Evolutionary conservation across 2,888 invertebrate species (phyloP), one percentile per base, ranked within the genome.

Genomic region (Lasioglossum morio): DNA sequence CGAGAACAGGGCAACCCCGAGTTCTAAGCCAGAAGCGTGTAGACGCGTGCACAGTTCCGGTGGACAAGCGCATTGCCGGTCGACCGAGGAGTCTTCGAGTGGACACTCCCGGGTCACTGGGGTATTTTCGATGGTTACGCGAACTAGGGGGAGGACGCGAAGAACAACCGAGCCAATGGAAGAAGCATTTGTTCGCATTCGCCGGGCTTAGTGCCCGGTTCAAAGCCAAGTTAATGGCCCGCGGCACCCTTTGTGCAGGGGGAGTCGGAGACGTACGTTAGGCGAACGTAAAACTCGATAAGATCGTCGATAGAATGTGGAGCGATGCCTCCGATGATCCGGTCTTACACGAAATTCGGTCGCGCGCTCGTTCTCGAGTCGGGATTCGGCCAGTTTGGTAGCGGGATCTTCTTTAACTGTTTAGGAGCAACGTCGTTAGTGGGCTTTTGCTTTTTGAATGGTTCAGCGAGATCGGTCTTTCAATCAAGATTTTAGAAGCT

Each of bases 61-160:
- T 19, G 4, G 48, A 34, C 70, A 66, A 66, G 73, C 73, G 81
- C 79, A 34, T 75, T 78, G 66, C 72, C 30, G 34, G 48, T 48
- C 63, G 75, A 76, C 69, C 48, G 30, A 40, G 48, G 43, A 60
- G 2, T 40, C 57, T 30, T 14, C 10, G 12, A 34, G 53, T 72
- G 78, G 85, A 85, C 76, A 69, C 43, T 46, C n/a, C n/a, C 7
- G 74, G 34, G 16, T 77, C 48, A 37, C 7, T 75, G 80, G 81
- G 34, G 60, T 80, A 85, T 74, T 66, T 66, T 84, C 48, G 72
- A 12, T 7, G 70, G 60, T 72, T 14, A 37, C 10, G 12, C 19
- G 40, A 43, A 27, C 19, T 5, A 23, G 16, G 14, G 12, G 37
- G 19, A 57, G 40, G 23, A 34, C 3, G 23, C 27, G 46, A 48